Conservation (phyloP, 2,888 invertebrate species). For the Orgyia antiqua region DNA sequence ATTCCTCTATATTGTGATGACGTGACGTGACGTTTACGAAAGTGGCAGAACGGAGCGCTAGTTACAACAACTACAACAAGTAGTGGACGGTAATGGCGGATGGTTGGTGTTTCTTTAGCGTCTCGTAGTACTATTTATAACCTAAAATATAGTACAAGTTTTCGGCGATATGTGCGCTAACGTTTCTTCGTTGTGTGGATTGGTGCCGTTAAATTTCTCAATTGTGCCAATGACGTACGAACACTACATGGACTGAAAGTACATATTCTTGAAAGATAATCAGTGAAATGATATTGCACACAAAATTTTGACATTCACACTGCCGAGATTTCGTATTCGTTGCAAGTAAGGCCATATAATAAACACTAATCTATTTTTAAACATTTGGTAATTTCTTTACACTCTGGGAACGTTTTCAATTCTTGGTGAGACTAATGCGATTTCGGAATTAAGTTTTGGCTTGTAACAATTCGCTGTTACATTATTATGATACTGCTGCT, state of each 20-base stretch:
- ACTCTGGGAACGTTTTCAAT: conserved; percentile 71
- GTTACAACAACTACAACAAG: conserved; percentile 37
- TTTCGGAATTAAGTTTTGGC: conserved; percentile 64
- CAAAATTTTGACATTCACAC: conserved; percentile 77
- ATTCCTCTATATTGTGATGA: conserved; percentile 59
- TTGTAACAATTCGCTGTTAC: conserved; percentile 60
- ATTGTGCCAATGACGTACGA: conserved; percentile 72
- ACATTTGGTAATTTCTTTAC: conserved; percentile 76
- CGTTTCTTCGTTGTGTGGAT: conserved; percentile 72
- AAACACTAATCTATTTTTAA: conserved; percentile 79
- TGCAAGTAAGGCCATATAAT: conserved; percentile 78
- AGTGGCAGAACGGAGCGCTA: conserved; percentile 54
- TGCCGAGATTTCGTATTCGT: conserved; percentile 77
- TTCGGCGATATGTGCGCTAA: conserved; percentile 78
- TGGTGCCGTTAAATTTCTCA: conserved; percentile 70
- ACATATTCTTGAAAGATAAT: conserved; percentile 58
- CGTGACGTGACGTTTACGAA: conserved; percentile 72
- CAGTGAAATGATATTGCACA: conserved; percentile 77
- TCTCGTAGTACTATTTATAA: conserved; percentile 78
- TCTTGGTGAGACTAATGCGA: conserved; percentile 72
- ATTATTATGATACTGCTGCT: conserved; percentile 42
- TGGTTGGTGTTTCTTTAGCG: conserved; percentile 76
- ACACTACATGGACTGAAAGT: conserved; percentile 65
- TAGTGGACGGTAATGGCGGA: conserved; percentile 75
- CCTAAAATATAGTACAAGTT: conserved; percentile 78